Base-by-base conservation (phyloP, 2,797 vertebrate genomes). In the Hemibagrus guttatus region DNA sequence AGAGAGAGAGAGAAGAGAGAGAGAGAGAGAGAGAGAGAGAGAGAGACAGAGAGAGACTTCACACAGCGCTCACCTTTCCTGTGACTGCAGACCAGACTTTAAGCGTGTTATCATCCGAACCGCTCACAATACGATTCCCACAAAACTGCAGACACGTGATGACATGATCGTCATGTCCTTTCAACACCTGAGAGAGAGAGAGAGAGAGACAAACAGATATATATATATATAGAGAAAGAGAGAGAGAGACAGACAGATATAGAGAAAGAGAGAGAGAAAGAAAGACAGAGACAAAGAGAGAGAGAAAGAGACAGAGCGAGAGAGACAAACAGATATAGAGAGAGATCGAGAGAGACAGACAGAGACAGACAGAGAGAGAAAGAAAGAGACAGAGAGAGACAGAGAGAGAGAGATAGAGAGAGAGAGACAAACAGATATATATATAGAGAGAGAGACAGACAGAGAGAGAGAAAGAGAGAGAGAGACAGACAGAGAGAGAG, bases 71-170 rank as follows among this genome's bases (percentile, higher is more conserved):
- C 93, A 99, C 98, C 97, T 99, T 99, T 94, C 98, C 98, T 1
- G 98, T 99, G 90, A 99, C 97, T 0, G 98, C 98, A 49, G 98
- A 99, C 98, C 98, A 99, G 88, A 99, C 98, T 94, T 99, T 99
- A 21, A 99, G 95, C 12, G 98, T 99, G 96, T 99, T 99, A 96
- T 99, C 98, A 4, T 99, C 98, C 0, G 98, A 99, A 87, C 98
- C 98, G 69, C 98, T 99, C 92, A 99, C 98, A 39, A 99, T 99
- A 85, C 98, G 96, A 94, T 98, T 99, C 90, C 98, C 98, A 84
- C 98, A 99, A 92, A 99, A 99, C 94, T 99, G 98, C 80, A 99
- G 96, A 95, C 98, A 99, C 11, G 98, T 99, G 94, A 99, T 99
- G 91, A 99, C 98, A 1, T 99, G 98, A 93, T 99, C 98, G 69